Conservation (phyloP, 2,113 vertebrate genomes). For the Heterotis niloticus region DNA sequence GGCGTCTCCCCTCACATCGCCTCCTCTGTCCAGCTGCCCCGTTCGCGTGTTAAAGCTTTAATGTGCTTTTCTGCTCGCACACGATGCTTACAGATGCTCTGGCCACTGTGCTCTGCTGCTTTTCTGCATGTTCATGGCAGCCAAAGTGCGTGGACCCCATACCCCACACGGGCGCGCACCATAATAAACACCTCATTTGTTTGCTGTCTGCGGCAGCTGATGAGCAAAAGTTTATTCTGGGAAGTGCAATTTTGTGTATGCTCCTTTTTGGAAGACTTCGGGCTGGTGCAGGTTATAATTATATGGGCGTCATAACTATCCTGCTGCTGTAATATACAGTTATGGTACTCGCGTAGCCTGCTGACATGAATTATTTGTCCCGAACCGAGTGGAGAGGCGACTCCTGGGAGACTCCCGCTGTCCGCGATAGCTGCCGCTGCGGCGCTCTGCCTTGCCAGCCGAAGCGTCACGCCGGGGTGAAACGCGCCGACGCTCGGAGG, state of each 20-base stretch:
- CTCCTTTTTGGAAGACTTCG: constrained; percentile 13
- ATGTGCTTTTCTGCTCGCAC: neutral
- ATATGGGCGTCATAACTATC: constrained; percentile 16
- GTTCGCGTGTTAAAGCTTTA: neutral
- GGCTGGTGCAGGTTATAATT: constrained; percentile 15
- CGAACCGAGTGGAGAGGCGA: too few relatives aligned
- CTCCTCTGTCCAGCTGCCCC: neutral
- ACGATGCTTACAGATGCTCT: too few relatives aligned
- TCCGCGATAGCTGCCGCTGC: too few relatives aligned
- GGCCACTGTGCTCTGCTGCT: too few relatives aligned
- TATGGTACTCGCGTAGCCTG: neutral
- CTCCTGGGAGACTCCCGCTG: too few relatives aligned
- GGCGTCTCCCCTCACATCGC: neutral
- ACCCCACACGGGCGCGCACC: neutral
- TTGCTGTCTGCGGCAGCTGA: neutral
- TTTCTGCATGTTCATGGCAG: neutral
- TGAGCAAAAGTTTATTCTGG: constrained; percentile 15
- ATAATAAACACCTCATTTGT: neutral
- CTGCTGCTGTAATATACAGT: constrained; percentile 11
- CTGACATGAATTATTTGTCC: neutral
- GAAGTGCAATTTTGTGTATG: neutral
- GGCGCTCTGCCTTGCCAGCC: neutral
- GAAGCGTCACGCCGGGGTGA: neutral
- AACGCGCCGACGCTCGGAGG: neutral
- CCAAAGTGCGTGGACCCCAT: neutral